Base-by-base conservation (phyloP, 2,888 invertebrate genomes). In the Lasiommata megera region DNA sequence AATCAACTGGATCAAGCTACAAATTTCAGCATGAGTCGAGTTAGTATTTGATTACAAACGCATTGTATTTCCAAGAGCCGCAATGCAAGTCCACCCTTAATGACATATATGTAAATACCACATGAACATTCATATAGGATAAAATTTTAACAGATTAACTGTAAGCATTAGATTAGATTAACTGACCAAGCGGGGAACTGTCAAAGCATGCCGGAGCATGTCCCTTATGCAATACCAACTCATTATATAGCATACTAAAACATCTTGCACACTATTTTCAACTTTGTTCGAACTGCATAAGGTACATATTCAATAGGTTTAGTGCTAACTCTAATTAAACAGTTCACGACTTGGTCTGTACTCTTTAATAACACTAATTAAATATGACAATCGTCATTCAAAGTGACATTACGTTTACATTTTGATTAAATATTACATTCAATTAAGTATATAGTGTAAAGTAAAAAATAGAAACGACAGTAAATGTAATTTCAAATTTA, bases 351-450 rank as follows among this genome's bases (percentile, higher is more conserved):
- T 46, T 11, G 8, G 28, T 44, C 29, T 14, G 14, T 6, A 5
- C 23, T 46, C 29, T 11, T 14, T 16, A 14, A 14, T 31, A 57
- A 69, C 71, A 72, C 73, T 80, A 78, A 76, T 76, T 62, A 62
- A 43, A 60, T 62, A 59, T 53, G 54, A 48, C 41, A 58, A 61
- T 54, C 52, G 51, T 62, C 61, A 69, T 80, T 74, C 70, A 70
- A 72, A 79, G 79, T 82, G 85, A 84, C 86, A 80, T 84, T 84
- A 84, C 79, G 68, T 65, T 63, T 66, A 66, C 28, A 41, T 56
- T 34, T 52, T 16, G 34, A 54, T 51, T 53, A 60, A 58, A 54
- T 51, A 59, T 58, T 51, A 17, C 9, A 38, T 8, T 40, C 16
- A 46, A 31, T 29, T 16, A 44, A 44, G 28, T 28, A n/a, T n/a